A percentile compares a stretch with the other conserved stretches of the same genome.
Evolutionary conservation across 1,140 invertebrate species (phyloP).

Genomic region (Antheraea mylitta): DNA sequence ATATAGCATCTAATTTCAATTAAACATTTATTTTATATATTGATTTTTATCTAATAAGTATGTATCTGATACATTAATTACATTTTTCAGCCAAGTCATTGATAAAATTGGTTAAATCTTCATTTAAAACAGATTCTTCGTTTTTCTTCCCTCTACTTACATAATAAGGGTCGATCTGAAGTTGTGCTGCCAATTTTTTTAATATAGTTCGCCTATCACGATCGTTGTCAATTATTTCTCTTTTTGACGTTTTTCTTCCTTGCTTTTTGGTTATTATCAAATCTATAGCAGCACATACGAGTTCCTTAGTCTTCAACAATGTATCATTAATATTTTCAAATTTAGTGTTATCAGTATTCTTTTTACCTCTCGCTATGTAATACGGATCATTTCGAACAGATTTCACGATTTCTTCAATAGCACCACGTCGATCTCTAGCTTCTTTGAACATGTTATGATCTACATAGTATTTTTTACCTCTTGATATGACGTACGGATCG

Average conservation of each 20-base stretch:
- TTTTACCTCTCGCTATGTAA: conserved; percentile 69
- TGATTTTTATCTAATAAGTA: neutral
- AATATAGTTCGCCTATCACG: conserved; percentile 61
- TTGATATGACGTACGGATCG: conserved; percentile 65
- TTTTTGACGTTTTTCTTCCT: conserved; percentile 42
- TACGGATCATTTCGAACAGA: conserved; percentile 69
- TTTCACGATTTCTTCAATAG: conserved; percentile 64
- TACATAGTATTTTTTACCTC: conserved; percentile 59
- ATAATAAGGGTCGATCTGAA: conserved; percentile 69
- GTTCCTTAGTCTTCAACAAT: conserved; percentile 51
- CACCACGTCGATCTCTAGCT: conserved; percentile 53
- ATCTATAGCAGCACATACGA: conserved; percentile 58
- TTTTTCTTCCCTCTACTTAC: conserved; percentile 69
- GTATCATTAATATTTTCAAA: conserved; percentile 39
- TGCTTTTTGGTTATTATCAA: conserved; percentile 40
- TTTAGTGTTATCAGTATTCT: conserved; percentile 31
- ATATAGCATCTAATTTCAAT: neutral
- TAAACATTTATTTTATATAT: neutral
- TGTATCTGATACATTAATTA: conserved; percentile 27
- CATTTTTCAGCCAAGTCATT: conserved; percentile 48
- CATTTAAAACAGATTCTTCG: conserved; percentile 20
- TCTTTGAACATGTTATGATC: conserved; percentile 37
- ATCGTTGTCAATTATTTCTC: conserved; percentile 50
- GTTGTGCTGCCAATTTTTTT: conserved; percentile 61
- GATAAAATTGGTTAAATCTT: conserved; percentile 48